These are phyloP conservation scores for Chrysina gloriosa DNA, from an alignment of 2,888 invertebrate genomes.

Conservation along the genomic window DNA sequence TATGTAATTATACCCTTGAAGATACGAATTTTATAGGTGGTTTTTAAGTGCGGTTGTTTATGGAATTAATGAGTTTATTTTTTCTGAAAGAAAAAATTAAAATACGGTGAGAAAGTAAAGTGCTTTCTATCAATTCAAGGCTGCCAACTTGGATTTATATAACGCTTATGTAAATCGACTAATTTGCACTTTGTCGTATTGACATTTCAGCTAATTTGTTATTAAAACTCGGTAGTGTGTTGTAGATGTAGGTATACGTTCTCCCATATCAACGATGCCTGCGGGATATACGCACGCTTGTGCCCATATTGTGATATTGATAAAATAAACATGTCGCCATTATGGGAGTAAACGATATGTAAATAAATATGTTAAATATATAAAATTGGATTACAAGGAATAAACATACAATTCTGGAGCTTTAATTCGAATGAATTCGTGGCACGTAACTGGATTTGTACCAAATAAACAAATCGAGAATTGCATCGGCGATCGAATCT, in stretches of 20 bases:
- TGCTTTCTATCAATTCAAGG: conserved; percentile 11
- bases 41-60: too few species aligned
- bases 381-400: too few species aligned
- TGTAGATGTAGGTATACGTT: neutral
- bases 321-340: too few species aligned
- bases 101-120: conserved; percentile 3
- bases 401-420: too few species aligned
- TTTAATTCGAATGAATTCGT: too few species aligned
- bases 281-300: neutral
- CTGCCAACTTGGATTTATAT: neutral
- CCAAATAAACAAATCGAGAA: conserved; percentile 4
- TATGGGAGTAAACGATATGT: neutral
- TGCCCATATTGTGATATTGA: too few species aligned
- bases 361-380: neutral
- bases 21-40: too few species aligned
- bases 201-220: conserved; percentile 27
- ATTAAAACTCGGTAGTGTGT: conserved; percentile 3
- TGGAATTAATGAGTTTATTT: too few species aligned
- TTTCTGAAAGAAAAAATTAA: neutral
- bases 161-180: conserved; percentile 18
- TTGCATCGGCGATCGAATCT: too few species aligned
- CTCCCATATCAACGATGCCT: neutral
- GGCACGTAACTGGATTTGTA: neutral
- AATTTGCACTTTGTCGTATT: conserved; percentile 18
- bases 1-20: too few species aligned